A percentile compares a stretch with the other conserved stretches of the same genome.
phyloP scores from a whole-genome alignment of 2,113 vertebrate species.

The Elaphurus davidianus region DNA sequence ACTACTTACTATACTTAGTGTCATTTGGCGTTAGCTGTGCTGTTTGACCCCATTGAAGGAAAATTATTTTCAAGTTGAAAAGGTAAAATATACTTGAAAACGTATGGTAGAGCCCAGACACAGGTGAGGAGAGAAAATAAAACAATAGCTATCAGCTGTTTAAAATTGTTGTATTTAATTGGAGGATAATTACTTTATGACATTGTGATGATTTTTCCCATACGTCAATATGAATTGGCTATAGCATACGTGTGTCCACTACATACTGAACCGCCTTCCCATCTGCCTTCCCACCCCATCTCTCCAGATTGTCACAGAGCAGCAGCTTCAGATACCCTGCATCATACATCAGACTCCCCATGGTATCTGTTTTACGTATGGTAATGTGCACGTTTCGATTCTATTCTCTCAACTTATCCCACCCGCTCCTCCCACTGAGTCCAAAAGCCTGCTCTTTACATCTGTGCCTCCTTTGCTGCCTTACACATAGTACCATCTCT shows the following conservation, averaged over 20 bases:
- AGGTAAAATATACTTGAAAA: neutral
- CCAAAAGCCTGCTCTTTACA: neutral
- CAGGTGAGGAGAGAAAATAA: neutral
- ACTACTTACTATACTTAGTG: neutral
- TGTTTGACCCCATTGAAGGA: neutral
- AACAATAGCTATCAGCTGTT: neutral
- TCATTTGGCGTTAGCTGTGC: neutral
- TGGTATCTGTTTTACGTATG: neutral
- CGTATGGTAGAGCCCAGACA: neutral
- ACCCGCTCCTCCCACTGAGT: neutral
- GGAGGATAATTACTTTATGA: neutral
- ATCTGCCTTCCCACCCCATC: neutral
- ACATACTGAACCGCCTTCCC: neutral
- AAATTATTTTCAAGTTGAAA: conserved; percentile 10
- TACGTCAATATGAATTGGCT: neutral
- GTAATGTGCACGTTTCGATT: neutral
- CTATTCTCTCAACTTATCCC: neutral
- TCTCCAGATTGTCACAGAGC: neutral
- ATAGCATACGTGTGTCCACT: neutral
- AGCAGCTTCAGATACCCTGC: neutral
- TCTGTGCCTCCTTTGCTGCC: neutral
- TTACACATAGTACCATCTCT: neutral
- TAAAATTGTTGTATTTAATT: neutral
- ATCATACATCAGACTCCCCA: neutral
- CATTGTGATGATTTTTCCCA: neutral